phyloP scores from a whole-genome alignment of 2,797 vertebrate species.

The Helostoma temminkii region DNA sequence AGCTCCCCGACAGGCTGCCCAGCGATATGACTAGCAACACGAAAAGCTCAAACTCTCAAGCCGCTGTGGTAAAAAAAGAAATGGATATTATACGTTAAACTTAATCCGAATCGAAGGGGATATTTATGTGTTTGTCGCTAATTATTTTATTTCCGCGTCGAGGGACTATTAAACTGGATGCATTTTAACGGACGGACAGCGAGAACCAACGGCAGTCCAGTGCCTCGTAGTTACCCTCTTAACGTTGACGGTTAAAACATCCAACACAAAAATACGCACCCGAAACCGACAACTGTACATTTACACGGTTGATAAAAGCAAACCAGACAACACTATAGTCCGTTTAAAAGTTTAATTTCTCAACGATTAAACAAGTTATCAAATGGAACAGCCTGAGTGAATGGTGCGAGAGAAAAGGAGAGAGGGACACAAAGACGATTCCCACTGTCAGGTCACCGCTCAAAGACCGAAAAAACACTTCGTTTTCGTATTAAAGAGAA shows the following conservation, averaged over 20 bases:
- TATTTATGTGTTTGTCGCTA: conserved; percentile 70
- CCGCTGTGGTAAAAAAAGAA: conserved; percentile 37
- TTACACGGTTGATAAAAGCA: conserved; percentile 4
- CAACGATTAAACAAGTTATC: conserved; percentile 56
- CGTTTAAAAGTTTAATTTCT: conserved; percentile 59
- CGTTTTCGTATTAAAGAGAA: conserved; percentile 31
- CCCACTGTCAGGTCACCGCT: conserved; percentile 82
- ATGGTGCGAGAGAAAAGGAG: conserved; percentile 49
- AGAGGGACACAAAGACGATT: conserved; percentile 85
- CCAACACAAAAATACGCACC: conserved; percentile 24
- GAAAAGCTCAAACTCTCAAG: conserved; percentile 55
- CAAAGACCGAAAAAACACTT: conserved; percentile 54
- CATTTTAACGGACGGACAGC: conserved; percentile 78
- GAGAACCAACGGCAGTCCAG: conserved; percentile 80
- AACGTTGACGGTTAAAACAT: conserved; percentile 60
- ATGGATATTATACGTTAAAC: conserved; percentile 48
- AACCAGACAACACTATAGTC: conserved; percentile 12
- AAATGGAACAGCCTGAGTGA: conserved; percentile 55
- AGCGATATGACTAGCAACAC: conserved; percentile 20
- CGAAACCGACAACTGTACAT: conserved; percentile 14
- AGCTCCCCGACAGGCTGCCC: conserved; percentile 57
- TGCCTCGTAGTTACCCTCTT: conserved; percentile 51
- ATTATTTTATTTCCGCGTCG: conserved; percentile 78
- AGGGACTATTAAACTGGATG: conserved; percentile 73
- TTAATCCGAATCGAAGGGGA: conserved; percentile 60